Percentiles rank a stretch among this genome's conserved stretches.
phyloP scores from a whole-genome alignment of 2,888 invertebrate genomes.

The Troides aeacus region DNA sequence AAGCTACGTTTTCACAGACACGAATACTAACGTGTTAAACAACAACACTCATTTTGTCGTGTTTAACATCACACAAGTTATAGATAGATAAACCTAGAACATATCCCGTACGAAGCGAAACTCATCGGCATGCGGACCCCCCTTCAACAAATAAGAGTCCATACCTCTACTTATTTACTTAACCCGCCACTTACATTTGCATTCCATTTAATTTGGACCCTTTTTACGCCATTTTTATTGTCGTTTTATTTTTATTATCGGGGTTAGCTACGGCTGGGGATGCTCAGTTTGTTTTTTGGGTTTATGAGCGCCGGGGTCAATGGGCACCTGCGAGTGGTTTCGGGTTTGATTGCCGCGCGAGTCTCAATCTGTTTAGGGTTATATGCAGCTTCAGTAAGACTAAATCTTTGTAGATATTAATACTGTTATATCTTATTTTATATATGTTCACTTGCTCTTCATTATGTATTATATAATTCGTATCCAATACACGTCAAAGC shows the following conservation, averaged over 20 bases:
- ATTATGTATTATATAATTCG: no score
- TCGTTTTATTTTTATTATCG: conserved; percentile 63
- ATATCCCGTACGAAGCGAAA: conserved; percentile 11
- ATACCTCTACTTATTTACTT: conserved; percentile 42
- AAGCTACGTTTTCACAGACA: no score
- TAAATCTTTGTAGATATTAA: no score
- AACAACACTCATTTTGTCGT: no score
- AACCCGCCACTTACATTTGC: conserved; percentile 57
- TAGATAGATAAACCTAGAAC: neutral
- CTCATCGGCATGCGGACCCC: conserved; percentile 21
- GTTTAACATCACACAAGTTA: no score
- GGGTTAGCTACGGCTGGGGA: conserved; percentile 42
- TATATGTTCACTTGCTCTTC: no score
- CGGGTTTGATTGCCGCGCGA: conserved; percentile 20
- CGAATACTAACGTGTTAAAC: no score
- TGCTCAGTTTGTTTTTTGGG: conserved; percentile 55
- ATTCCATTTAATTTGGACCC: conserved; percentile 70
- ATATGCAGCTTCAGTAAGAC: no score
- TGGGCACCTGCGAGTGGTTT: conserved; percentile 39
- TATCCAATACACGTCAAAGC: no score
- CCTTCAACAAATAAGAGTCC: conserved; percentile 18
- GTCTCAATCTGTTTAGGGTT: neutral
- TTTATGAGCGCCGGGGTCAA: conserved; percentile 49
- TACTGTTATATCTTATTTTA: no score
- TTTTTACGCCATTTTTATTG: conserved; percentile 65